Percentiles rank a stretch among this genome's conserved stretches.
These are phyloP conservation scores for Lacanobia oleracea DNA, from an alignment of 2,888 invertebrate species.

Conservation along the genomic window DNA sequence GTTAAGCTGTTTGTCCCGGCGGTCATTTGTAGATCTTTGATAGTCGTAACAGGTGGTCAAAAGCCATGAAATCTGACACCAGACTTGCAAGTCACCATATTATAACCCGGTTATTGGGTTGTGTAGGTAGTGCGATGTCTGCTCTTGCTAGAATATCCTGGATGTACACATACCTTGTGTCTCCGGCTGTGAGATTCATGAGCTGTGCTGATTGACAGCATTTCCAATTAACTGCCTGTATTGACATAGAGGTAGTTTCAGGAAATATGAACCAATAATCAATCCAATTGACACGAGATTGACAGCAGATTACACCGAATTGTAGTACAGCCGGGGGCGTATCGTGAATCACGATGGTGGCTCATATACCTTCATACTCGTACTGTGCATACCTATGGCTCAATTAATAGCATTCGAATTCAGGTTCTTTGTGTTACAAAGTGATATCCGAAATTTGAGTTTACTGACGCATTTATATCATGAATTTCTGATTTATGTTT, in stretches of 20 bases:
- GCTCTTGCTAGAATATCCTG: not conserved
- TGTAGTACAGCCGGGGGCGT: not conserved
- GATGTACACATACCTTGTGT: not conserved
- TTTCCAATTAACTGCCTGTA: not conserved
- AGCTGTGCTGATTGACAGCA: not conserved
- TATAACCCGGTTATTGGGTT: too few relatives aligned
- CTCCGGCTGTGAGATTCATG: not conserved
- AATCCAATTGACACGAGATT: not conserved
- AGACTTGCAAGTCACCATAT: too few relatives aligned
- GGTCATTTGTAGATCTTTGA: too few relatives aligned
- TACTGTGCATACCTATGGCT: not conserved
- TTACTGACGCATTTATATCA: not conserved
- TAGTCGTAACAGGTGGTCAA: too few relatives aligned
- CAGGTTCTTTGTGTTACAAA: not conserved
- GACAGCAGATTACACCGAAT: not conserved
- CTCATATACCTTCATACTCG: not conserved
- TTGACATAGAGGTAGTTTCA: not conserved
- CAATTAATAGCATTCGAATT: not conserved
- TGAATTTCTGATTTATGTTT: not conserved
- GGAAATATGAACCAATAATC: constrained; percentile 3
- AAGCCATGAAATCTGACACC: too few relatives aligned
- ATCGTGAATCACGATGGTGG: not conserved
- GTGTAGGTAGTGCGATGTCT: too few relatives aligned
- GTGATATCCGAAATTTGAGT: not conserved
- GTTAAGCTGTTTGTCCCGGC: too few relatives aligned